Evolutionary conservation across 2,888 invertebrate species (phyloP).

Genomic region (Latrodectus hesperus): DNA sequence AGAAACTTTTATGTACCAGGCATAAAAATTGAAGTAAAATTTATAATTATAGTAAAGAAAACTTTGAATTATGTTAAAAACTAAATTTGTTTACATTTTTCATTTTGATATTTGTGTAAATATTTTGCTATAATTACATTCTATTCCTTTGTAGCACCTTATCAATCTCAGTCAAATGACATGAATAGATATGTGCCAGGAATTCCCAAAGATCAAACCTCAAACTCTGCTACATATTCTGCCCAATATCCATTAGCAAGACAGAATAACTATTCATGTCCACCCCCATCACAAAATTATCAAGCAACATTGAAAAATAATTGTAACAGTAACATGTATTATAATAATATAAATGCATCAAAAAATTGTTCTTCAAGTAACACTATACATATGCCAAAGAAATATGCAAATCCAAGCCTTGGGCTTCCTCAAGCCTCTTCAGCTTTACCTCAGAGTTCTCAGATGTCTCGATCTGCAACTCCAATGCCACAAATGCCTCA

Average conservation of each 20-base stretch:
- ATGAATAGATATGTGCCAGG: conserved; percentile 49
- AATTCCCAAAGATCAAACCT: conserved; percentile 51
- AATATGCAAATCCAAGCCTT: conserved; percentile 60
- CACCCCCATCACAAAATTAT: conserved; percentile 46
- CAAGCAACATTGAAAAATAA: conserved; percentile 33
- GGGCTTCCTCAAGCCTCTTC: conserved; percentile 38
- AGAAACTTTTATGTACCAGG: no score
- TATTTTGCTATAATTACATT: neutral
- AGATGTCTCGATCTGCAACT: conserved; percentile 40
- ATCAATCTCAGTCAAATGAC: conserved; percentile 52
- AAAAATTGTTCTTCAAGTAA: conserved; percentile 40
- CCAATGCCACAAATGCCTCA: conserved; percentile 64
- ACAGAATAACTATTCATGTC: conserved; percentile 49
- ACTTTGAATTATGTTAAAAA: no score
- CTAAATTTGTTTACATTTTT: no score
- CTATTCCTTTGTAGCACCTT: conserved; percentile 42
- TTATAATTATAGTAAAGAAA: no score
- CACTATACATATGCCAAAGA: conserved; percentile 33
- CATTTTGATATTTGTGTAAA: no score
- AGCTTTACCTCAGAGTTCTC: conserved; percentile 54
- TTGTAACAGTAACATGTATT: conserved; percentile 45
- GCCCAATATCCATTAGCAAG: conserved; percentile 47
- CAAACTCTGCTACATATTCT: conserved; percentile 51
- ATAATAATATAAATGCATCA: conserved; percentile 43
- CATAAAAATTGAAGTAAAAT: no score